Percentiles rank a stretch among this genome's conserved stretches.
Conservation (phyloP, 30 jellyfish, hydroid and myxozoan genomes). For the Hydractinia echinata region DNA sequence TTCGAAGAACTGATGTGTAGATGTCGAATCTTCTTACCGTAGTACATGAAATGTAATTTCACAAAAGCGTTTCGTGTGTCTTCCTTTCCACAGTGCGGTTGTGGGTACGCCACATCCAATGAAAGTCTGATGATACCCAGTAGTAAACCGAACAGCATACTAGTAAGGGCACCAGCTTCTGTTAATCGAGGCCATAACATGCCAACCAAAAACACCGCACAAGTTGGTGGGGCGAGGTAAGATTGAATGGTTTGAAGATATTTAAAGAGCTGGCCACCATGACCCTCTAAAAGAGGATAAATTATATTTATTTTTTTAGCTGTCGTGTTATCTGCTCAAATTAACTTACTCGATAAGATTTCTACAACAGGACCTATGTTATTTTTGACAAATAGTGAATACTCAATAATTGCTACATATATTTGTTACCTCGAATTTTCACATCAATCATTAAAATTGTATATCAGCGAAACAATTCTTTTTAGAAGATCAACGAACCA, state of each 20-base stretch:
- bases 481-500: no score
- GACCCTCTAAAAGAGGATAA: constrained; percentile 52
- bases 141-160: constrained; percentile 80
- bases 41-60: constrained; percentile 77
- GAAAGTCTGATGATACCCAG: constrained; percentile 62
- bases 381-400: no score
- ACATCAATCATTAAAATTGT: no score
- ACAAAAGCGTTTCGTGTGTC: constrained; percentile 77
- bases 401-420: no score
- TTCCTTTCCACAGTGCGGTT: constrained; percentile 84
- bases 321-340: no score
- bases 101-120: constrained; percentile 75
- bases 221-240: constrained; percentile 90
- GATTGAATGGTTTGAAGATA: constrained; percentile 86
- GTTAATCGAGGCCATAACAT: constrained; percentile 85
- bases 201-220: constrained; percentile 84
- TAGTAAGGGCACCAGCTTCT: constrained; percentile 74
- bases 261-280: constrained; percentile 78
- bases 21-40: constrained; percentile 44
- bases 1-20: not conserved
- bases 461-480: no score
- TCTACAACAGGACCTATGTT: no score
- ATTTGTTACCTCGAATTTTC: no score
- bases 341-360: no score
- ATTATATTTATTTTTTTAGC: no score